These are phyloP conservation scores for Cerastis rubricosa DNA, from an alignment of 2,888 invertebrate genomes.

Conservation along the genomic window DNA sequence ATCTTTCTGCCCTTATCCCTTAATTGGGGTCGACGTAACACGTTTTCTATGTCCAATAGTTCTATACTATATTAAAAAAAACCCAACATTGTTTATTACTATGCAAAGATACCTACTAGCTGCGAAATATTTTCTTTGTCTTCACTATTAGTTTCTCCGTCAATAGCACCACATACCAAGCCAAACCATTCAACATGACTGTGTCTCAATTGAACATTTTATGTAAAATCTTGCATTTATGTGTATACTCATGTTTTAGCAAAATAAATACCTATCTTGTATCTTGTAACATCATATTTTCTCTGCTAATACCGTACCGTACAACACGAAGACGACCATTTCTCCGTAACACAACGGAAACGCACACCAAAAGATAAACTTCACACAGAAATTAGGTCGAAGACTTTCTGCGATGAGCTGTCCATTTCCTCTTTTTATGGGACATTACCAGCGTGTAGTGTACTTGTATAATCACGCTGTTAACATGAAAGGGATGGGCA, in stretches of 20 bases:
- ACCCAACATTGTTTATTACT: too few relatives aligned
- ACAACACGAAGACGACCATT: neutral
- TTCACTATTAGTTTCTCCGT: neutral
- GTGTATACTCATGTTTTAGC: too few relatives aligned
- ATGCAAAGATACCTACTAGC: too few relatives aligned
- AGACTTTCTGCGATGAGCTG: slow-evolving; percentile 62
- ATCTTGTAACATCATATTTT: neutral
- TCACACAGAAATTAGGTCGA: slow-evolving; percentile 66
- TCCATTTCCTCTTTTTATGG: slow-evolving; percentile 62
- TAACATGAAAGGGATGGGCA: slow-evolving; percentile 16
- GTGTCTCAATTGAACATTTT: too few relatives aligned
- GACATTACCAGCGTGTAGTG: slow-evolving; percentile 43
- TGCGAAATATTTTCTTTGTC: neutral
- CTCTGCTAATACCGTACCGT: neutral
- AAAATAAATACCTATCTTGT: too few relatives aligned
- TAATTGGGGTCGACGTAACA: too few relatives aligned
- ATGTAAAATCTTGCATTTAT: too few relatives aligned
- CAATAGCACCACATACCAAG: neutral
- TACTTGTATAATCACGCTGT: slow-evolving; percentile 19
- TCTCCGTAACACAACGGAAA: slow-evolving; percentile 51
- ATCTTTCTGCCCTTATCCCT: too few relatives aligned
- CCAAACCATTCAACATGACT: too few relatives aligned
- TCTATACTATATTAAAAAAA: too few relatives aligned
- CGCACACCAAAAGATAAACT: slow-evolving; percentile 66
- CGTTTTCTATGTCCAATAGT: too few relatives aligned